Evolutionary conservation across 2,888 invertebrate species (phyloP).

Genomic region (Ophion slaviceki): DNA sequence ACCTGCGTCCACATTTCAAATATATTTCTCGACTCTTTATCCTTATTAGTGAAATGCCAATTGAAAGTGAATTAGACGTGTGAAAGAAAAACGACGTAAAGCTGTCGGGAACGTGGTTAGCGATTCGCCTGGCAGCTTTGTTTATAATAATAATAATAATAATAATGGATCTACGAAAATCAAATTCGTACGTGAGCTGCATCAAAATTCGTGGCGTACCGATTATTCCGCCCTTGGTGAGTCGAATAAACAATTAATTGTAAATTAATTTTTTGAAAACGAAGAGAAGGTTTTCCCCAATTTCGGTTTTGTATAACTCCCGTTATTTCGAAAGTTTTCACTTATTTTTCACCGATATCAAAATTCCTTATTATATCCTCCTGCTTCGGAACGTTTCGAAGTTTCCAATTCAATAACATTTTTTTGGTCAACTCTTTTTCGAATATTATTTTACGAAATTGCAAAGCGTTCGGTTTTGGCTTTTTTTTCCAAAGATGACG

Average conservation of each 20-base stretch:
- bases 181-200: slow-evolving; percentile 86
- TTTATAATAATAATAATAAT: background rate
- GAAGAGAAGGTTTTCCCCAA: background rate
- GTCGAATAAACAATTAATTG: slow-evolving; percentile 73
- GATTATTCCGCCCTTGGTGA: slow-evolving; percentile 91
- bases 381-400: background rate
- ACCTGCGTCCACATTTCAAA: too few relatives aligned
- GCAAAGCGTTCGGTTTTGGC: slow-evolving; percentile 46
- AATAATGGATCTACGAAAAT: slow-evolving; percentile 47
- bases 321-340: background rate
- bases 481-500: slow-evolving; percentile 86
- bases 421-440: background rate
- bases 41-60: too few relatives aligned
- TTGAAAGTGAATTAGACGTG: background rate
- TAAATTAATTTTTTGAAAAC: background rate
- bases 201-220: slow-evolving; percentile 90
- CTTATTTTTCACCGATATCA: too few relatives aligned
- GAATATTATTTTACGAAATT: background rate
- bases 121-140: background rate
- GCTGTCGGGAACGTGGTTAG: background rate
- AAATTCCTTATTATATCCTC: background rate
- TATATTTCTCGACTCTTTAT: too few relatives aligned
- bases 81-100: background rate
- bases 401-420: too few relatives aligned
- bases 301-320: background rate